Percentiles rank a stretch among this genome's conserved stretches.
These are phyloP conservation scores for Willowsia nigromaculata DNA, from an alignment of 2,888 invertebrate genomes.

Conservation along the genomic window DNA sequence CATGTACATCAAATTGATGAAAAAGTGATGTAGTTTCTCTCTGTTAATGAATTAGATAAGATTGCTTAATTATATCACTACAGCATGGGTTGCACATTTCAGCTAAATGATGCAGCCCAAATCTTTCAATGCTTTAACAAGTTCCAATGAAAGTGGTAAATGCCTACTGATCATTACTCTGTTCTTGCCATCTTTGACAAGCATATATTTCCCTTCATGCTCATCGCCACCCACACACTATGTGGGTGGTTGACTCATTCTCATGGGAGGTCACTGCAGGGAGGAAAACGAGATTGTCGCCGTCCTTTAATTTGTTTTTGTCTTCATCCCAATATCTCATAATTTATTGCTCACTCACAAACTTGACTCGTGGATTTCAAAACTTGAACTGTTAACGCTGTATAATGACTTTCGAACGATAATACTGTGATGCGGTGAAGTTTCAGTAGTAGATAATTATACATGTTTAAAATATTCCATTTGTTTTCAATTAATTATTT, in stretches of 20 bases:
- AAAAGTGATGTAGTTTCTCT: background rate
- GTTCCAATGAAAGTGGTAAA: too few relatives aligned
- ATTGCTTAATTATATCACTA: background rate
- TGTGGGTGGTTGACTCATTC: background rate
- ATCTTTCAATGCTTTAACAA: background rate
- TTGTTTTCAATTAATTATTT: background rate
- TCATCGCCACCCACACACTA: background rate
- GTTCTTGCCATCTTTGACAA: too few relatives aligned
- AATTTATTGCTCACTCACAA: conserved; percentile 12
- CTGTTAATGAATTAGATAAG: background rate
- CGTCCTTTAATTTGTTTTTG: conserved; percentile 13
- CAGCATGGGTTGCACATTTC: background rate
- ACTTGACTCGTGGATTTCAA: conserved; percentile 16
- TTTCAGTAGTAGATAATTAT: too few relatives aligned
- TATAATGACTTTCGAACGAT: background rate
- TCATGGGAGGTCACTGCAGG: conserved; percentile 26
- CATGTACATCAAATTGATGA: background rate
- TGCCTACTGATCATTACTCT: too few relatives aligned
- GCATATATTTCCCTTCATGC: background rate
- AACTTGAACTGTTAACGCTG: background rate
- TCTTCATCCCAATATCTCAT: background rate
- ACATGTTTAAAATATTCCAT: background rate
- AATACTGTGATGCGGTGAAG: background rate
- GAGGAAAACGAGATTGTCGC: background rate
- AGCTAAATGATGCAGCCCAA: background rate